phyloP scores from a whole-genome alignment of 2,888 invertebrate genomes.

The Salpingus planirostris region DNA sequence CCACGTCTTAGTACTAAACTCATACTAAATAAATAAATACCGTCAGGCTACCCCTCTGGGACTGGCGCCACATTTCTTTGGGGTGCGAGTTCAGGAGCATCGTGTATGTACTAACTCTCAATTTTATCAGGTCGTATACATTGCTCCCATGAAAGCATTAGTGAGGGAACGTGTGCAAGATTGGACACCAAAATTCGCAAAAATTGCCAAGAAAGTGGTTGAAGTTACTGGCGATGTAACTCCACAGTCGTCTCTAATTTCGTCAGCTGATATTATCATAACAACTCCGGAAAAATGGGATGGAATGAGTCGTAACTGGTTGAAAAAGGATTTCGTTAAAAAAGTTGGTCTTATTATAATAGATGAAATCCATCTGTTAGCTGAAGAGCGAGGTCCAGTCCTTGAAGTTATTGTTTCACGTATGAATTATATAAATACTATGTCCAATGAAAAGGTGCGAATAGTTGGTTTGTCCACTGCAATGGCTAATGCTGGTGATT shows the following conservation, averaged over 20 bases:
- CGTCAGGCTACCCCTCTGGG: too few species aligned
- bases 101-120: too few species aligned
- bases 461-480: conserved; percentile 96
- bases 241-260: conserved; percentile 78
- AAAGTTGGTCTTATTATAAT: conserved; percentile 89
- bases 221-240: conserved; percentile 93
- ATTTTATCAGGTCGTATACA: conserved; percentile 76
- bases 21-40: too few species aligned
- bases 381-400: conserved; percentile 81
- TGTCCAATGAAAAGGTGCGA: conserved; percentile 72
- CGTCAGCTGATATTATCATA: conserved; percentile 83
- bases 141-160: conserved; percentile 95
- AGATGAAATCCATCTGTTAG: conserved; percentile 96
- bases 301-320: conserved; percentile 97
- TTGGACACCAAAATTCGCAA: conserved; percentile 75
- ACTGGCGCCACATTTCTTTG: too few species aligned
- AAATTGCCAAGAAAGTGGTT: conserved; percentile 73
- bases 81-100: too few species aligned
- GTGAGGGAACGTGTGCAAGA: conserved; percentile 94
- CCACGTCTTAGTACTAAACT: too few species aligned
- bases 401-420: conserved; percentile 97
- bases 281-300: conserved; percentile 99
- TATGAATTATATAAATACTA: conserved; percentile 90
- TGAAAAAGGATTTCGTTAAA: conserved; percentile 88
- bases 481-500: conserved; percentile 91